These are phyloP conservation scores for Ferdinandea cuprea DNA, from an alignment of 2,888 invertebrate species.

Conservation along the genomic window DNA sequence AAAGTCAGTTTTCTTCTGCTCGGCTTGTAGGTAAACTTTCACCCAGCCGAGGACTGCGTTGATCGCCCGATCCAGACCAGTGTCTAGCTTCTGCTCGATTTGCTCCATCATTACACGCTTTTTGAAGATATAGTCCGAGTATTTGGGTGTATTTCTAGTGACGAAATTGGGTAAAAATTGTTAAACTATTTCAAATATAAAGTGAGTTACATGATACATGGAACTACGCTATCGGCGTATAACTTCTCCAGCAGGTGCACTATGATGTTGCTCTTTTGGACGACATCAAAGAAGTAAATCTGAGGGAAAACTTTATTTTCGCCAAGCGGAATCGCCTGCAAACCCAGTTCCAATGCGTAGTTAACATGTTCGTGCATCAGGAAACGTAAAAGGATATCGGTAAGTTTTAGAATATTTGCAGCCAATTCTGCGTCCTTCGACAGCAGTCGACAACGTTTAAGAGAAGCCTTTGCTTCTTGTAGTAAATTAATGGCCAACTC, in stretches of 20 bases:
- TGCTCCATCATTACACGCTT: constrained; percentile 94
- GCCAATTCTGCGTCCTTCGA: constrained; percentile 91
- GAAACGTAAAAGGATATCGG: constrained; percentile 93
- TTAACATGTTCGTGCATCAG: constrained; percentile 96
- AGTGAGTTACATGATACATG: constrained; percentile 90
- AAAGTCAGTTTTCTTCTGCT: constrained; percentile 98
- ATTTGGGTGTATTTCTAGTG: constrained; percentile 91
- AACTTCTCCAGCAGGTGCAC: constrained; percentile 96
- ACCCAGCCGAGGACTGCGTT: constrained; percentile 96
- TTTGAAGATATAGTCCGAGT: constrained; percentile 93
- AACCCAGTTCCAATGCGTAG: constrained; percentile 96
- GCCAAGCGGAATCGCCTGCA: constrained; percentile 93
- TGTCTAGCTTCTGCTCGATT: constrained; percentile 95
- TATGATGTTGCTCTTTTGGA: constrained; percentile 96
- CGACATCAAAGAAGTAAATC: constrained; percentile 96
- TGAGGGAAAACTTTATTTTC: constrained; percentile 94
- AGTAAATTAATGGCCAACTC: constrained; percentile 95
- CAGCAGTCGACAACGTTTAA: constrained; percentile 92
- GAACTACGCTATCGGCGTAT: constrained; percentile 94
- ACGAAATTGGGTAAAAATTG: constrained; percentile 1
- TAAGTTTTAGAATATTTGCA: constrained; percentile 89
- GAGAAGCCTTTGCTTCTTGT: constrained; percentile 94
- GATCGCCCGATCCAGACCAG: constrained; percentile 92
- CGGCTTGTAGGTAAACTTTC: constrained; percentile 92
- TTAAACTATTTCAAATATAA: neutral